Percentiles rank a stretch among this genome's conserved stretches.
Conservation (phyloP, 2,888 invertebrate genomes). For the Rhagophthalmus giganteus region DNA sequence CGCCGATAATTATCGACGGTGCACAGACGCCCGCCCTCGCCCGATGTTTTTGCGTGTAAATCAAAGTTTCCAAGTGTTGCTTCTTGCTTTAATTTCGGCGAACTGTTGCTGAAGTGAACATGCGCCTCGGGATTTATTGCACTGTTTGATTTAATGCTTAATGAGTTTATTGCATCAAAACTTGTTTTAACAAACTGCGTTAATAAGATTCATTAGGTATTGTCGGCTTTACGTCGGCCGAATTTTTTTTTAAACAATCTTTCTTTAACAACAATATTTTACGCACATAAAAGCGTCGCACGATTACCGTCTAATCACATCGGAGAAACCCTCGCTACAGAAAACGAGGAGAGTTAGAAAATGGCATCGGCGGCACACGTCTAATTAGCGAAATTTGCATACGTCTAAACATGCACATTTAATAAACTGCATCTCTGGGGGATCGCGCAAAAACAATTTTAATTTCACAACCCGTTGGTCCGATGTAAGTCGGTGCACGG, state of each 20-base stretch:
- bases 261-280: slow-evolving; percentile 5
- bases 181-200: slow-evolving; percentile 14
- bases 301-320: neutral
- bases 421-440: slow-evolving; percentile 31
- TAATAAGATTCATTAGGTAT: no score
- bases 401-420: slow-evolving; percentile 23
- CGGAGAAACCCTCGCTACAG: slow-evolving; percentile 1
- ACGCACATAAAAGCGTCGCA: neutral
- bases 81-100: slow-evolving; percentile 44
- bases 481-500: slow-evolving; percentile 29
- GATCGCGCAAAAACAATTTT: slow-evolving; percentile 32
- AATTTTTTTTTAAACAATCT: slow-evolving; percentile 3
- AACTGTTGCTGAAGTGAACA: slow-evolving; percentile 49
- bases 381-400: slow-evolving; percentile 26
- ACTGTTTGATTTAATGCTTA: slow-evolving; percentile 43
- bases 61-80: slow-evolving; percentile 41
- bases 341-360: neutral
- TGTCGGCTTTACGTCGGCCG: no score
- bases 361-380: slow-evolving; percentile 11
- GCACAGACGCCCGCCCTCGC: slow-evolving; percentile 7
- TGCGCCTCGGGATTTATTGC: slow-evolving; percentile 41
- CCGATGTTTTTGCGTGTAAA: slow-evolving; percentile 38
- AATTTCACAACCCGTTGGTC: slow-evolving; percentile 34
- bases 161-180: slow-evolving; percentile 43
- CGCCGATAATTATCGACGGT: slow-evolving; percentile 16